These are phyloP conservation scores for Periophthalmus modestus DNA, from an alignment of 2,113 vertebrate species.

Conservation along the genomic window DNA sequence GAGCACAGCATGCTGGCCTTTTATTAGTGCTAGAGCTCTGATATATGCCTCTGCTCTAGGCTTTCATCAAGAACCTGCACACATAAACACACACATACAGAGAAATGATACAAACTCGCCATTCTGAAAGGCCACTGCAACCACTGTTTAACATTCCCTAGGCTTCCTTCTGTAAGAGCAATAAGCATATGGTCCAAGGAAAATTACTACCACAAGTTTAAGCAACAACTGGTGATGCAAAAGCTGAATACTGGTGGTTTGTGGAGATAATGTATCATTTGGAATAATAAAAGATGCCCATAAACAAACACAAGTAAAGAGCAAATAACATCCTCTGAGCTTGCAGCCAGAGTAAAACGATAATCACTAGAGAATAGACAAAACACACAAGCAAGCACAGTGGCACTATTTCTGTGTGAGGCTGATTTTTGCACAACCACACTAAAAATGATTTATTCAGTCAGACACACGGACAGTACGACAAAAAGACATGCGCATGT, in stretches of 20 bases:
- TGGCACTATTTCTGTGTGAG: conserved; percentile 47
- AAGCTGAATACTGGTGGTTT: conserved; percentile 21
- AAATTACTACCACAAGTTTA: conserved; percentile 45
- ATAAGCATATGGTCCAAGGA: conserved; percentile 37
- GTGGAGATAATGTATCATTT: conserved; percentile 31
- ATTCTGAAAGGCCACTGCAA: conserved; percentile 35
- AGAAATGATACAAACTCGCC: conserved; percentile 39
- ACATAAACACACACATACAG: conserved; percentile 62
- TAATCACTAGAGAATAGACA: conserved; percentile 53
- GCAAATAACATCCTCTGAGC: conserved; percentile 44
- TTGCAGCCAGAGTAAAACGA: conserved; percentile 43
- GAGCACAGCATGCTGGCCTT: conserved; percentile 77
- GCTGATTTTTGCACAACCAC: conserved; percentile 32
- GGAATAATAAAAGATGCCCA: conserved; percentile 26
- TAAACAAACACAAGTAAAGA: conserved; percentile 32
- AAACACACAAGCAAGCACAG: conserved; percentile 29
- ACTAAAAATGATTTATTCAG: conserved; percentile 43
- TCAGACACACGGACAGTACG: conserved; percentile 35
- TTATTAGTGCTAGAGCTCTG: conserved; percentile 79
- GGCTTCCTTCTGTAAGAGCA: conserved; percentile 38
- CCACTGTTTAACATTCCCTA: conserved; percentile 39
- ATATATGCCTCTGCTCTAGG: conserved; percentile 76
- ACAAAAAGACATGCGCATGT: conserved; percentile 18
- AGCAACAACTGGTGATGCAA: conserved; percentile 34
- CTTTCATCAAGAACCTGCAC: conserved; percentile 75